phyloP scores from a whole-genome alignment of 2,113 vertebrate species.

The Podocnemis expansa region DNA sequence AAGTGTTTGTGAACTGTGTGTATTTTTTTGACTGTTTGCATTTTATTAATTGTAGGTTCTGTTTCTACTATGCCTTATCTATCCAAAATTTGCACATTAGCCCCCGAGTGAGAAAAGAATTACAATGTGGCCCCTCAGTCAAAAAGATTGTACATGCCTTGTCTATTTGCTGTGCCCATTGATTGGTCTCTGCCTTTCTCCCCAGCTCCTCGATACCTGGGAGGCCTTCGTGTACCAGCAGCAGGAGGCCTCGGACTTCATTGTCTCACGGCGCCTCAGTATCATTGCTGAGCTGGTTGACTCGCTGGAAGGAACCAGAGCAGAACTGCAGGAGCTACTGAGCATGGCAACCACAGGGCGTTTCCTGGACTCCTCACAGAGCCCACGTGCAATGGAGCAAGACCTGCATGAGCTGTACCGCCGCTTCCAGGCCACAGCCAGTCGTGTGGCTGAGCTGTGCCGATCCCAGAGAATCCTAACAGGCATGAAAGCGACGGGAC shows the following conservation, averaged over 20 bases:
- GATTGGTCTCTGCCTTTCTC: not conserved
- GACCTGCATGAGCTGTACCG: slow-evolving; percentile 66
- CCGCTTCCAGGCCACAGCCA: slow-evolving; percentile 52
- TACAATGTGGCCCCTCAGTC: no score
- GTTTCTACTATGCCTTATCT: no score
- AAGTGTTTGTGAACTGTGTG: no score
- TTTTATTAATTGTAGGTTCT: no score
- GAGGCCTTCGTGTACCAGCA: slow-evolving; percentile 74
- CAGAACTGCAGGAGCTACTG: slow-evolving; percentile 71
- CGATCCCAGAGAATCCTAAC: slow-evolving; percentile 67
- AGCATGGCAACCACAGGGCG: slow-evolving; percentile 59
- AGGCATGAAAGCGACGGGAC: slow-evolving; percentile 55
- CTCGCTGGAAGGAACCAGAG: slow-evolving; percentile 58
- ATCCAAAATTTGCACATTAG: no score
- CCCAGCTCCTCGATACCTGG: slow-evolving; percentile 80
- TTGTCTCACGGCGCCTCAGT: slow-evolving; percentile 66
- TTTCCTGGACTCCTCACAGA: slow-evolving; percentile 80
- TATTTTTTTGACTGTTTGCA: no score
- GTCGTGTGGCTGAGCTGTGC: slow-evolving; percentile 71
- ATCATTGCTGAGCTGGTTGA: slow-evolving; percentile 71
- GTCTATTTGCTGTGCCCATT: not conserved
- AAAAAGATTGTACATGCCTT: no score
- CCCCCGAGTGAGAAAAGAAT: no score
- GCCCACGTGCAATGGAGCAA: slow-evolving; percentile 63
- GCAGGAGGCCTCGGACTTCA: slow-evolving; percentile 71